Evolutionary conservation across 1,140 invertebrate genomes (phyloP).

Genomic region (Charaxes varanes): DNA sequence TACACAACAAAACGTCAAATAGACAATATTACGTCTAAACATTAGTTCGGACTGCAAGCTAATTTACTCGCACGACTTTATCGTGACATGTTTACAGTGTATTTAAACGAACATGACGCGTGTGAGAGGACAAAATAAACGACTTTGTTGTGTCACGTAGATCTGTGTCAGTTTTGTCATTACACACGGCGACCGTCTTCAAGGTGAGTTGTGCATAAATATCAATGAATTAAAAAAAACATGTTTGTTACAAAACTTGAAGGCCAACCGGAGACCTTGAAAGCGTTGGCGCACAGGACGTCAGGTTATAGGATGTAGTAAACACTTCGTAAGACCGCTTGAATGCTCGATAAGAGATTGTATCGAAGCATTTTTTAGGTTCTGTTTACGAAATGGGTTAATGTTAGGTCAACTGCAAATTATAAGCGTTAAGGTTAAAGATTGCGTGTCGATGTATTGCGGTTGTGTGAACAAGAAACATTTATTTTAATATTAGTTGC

Average conservation of each 20-base stretch:
- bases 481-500: too few species aligned
- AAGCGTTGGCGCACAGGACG: slow-evolving; percentile 26
- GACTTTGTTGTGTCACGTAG: slow-evolving; percentile 48
- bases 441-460: slow-evolving; percentile 3
- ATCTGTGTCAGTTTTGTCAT: slow-evolving; percentile 34
- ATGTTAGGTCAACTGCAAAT: slow-evolving; percentile 13
- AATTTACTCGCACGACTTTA: too few species aligned
- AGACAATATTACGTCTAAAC: slow-evolving; percentile 10
- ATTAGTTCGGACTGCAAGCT: background rate
- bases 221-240: background rate
- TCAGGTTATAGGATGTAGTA: slow-evolving; percentile 34
- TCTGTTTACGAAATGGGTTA: slow-evolving; percentile 19
- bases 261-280: slow-evolving; percentile 33
- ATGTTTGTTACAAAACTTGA: slow-evolving; percentile 17
- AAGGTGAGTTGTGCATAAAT: slow-evolving; percentile 49
- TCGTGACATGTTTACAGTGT: background rate
- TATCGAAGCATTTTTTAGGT: slow-evolving; percentile 17
- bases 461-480: background rate
- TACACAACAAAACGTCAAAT: slow-evolving; percentile 44
- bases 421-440: slow-evolving; percentile 15
- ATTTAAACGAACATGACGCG: slow-evolving; percentile 14
- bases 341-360: slow-evolving; percentile 26
- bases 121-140: slow-evolving; percentile 31
- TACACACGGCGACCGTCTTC: slow-evolving; percentile 52
- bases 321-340: slow-evolving; percentile 34